Conservation (phyloP, 2,797 vertebrate species). For the Anniella stebbinsi region DNA sequence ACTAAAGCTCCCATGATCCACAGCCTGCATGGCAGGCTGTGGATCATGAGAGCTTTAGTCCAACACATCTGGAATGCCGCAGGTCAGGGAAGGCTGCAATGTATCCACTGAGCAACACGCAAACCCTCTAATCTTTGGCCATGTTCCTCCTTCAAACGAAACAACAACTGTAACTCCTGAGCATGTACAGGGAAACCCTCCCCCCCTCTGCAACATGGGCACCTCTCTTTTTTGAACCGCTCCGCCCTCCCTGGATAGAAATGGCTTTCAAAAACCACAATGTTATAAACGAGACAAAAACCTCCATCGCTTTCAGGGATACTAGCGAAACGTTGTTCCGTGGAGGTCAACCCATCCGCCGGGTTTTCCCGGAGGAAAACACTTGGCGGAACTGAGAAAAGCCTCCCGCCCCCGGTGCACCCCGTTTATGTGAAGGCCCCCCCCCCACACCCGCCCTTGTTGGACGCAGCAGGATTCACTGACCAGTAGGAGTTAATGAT, state of each 20-base stretch:
- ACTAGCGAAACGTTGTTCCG: too few species aligned
- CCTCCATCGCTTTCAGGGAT: too few species aligned
- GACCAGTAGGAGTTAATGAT: conserved; percentile 98
- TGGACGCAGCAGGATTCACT: conserved; percentile 37
- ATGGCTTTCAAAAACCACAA: not conserved
- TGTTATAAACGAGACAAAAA: too few species aligned
- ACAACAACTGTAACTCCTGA: too few species aligned
- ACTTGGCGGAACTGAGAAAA: not conserved
- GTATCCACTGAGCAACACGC: not conserved
- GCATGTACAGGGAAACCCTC: not conserved
- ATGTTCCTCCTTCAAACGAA: not conserved
- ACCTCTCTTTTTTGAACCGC: not conserved
- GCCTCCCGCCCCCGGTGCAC: not conserved
- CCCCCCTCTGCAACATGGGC: not conserved
- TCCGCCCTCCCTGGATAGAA: not conserved
- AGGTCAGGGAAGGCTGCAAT: too few species aligned
- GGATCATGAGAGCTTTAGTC: not conserved
- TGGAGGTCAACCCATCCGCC: not conserved
- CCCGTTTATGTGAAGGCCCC: not conserved
- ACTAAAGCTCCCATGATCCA: not conserved
- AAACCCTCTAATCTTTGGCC: not conserved
- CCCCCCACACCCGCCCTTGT: too few species aligned
- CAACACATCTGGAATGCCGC: not conserved
- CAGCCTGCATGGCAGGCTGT: not conserved
- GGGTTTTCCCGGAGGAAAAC: not conserved